Percentiles rank a stretch among this genome's conserved stretches.
phyloP scores from a whole-genome alignment of 2,797 vertebrate species.

The Pangasius larnaudii region DNA sequence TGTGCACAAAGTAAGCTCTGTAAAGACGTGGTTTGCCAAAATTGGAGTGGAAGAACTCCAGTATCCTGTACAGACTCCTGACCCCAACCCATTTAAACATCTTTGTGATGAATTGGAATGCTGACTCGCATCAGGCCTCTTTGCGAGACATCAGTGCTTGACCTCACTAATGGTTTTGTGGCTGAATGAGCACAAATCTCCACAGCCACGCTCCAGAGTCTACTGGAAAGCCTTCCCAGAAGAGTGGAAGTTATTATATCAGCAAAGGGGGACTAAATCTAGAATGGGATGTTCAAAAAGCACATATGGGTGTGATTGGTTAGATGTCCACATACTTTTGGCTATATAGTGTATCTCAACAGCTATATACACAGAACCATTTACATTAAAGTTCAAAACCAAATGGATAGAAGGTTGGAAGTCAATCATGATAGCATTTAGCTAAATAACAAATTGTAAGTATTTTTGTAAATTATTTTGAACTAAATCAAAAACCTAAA shows the following conservation, averaged over 20 bases:
- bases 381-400: not conserved
- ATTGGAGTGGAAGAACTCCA: too few species aligned
- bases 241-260: not conserved
- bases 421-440: not conserved
- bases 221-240: not conserved
- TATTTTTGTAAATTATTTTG: not conserved
- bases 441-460: not conserved
- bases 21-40: too few species aligned
- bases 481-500: not conserved
- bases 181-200: not conserved
- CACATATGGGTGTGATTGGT: too few species aligned
- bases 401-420: not conserved
- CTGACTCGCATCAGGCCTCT: too few species aligned
- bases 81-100: too few species aligned
- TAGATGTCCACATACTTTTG: not conserved
- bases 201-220: not conserved
- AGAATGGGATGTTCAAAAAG: too few species aligned
- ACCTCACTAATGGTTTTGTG: not conserved
- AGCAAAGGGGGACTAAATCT: not conserved
- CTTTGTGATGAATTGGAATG: too few species aligned
- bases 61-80: too few species aligned
- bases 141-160: not conserved
- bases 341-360: not conserved
- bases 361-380: not conserved
- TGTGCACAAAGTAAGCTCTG: too few species aligned